These are phyloP conservation scores for Cyanoramphus novaezelandiae DNA, from an alignment of 2,113 vertebrate genomes.

Conservation along the genomic window DNA sequence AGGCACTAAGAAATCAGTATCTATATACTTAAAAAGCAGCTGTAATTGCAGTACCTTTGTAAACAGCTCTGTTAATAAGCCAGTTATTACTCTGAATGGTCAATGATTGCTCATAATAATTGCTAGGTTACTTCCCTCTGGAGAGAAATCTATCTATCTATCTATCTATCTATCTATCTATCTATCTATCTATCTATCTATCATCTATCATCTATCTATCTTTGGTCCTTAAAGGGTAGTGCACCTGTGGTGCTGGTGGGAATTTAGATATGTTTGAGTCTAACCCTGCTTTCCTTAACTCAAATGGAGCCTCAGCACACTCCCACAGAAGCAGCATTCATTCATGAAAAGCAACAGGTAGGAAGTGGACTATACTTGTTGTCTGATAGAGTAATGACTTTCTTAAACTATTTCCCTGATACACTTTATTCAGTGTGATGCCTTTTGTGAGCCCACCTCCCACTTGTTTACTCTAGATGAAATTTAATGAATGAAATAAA, in stretches of 20 bases:
- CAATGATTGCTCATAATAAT: neutral
- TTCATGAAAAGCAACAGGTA: neutral
- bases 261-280: neutral
- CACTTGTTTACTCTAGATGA: neutral
- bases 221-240: neutral
- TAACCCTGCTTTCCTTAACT: neutral
- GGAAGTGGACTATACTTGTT: neutral
- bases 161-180: too few relatives aligned
- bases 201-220: too few relatives aligned
- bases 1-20: neutral
- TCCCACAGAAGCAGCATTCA: neutral
- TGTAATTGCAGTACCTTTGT: slow-evolving; percentile 1
- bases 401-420: neutral
- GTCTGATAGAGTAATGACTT: neutral
- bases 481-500: neutral
- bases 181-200: too few relatives aligned
- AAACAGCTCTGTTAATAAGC: slow-evolving; percentile 15
- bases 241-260: neutral
- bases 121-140: neutral
- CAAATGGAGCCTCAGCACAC: neutral
- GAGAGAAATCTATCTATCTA: neutral
- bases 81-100: slow-evolving; percentile 25
- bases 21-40: neutral
- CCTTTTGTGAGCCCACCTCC: neutral
- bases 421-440: neutral